Evolutionary conservation across 1,140 invertebrate species (phyloP), one percentile per base, ranked within the genome.

Genomic region (Euwallacea fornicatus): DNA sequence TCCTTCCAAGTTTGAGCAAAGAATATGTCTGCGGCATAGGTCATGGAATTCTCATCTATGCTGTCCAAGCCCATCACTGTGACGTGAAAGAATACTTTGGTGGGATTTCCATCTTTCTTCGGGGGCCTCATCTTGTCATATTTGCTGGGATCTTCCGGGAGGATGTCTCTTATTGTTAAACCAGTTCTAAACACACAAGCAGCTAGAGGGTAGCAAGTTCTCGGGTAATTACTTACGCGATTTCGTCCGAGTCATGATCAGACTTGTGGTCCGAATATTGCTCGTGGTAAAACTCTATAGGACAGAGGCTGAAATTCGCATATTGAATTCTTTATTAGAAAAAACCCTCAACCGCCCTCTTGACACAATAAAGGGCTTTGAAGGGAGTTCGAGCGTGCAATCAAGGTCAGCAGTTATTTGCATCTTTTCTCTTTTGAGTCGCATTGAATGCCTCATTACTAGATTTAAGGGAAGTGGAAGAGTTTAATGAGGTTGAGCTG

Each of bases 1-100:
- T 96, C 94, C 79, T 95, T 93, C 93, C 93, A 95, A 6, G 91
- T 94, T 83, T 96, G 93, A 13, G 93, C 93, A 78, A 96, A 94
- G 80, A 96, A 96, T 78, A 96, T 94, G 77, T 95, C 93, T 0
- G 93, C 93, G 0, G 92, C 93, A 74, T 95, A 95, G 0, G 93
- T 96, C 94, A 96, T 96, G 8, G 93, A 95, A 75, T 90, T 93
- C 81, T 96, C 94, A 77, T 96, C 93, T 53, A 96, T 96, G 10
- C 93, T 95, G 83, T 96, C 94, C 54, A 96, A 82, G 7, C 93
- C 93, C 92, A 96, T 94, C 7, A 96, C 94, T 0, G 94, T 96
- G 0, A 96, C 94, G 80, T 96, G 94, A 82, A 96, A 95, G 81
- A 90, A 90, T 3, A 96, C 94, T 16, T 88, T 89, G 1, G 93